A percentile compares a stretch with the other conserved stretches of the same genome.
Evolutionary conservation across 1,140 invertebrate species (phyloP).

Genomic region (Drosophila insularis): DNA sequence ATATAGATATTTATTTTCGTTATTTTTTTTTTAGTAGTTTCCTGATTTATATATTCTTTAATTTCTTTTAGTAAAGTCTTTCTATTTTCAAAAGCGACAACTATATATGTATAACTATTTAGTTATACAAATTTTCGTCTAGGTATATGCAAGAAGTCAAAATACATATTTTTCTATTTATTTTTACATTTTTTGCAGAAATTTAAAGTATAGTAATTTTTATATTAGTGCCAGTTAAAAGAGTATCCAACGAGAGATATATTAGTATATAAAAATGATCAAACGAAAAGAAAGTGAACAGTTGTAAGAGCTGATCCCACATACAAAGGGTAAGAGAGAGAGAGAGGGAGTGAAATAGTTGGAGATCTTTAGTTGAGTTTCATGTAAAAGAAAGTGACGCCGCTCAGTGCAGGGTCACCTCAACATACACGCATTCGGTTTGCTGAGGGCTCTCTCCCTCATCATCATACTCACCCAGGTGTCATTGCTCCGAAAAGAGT

Average conservation of each 20-base stretch:
- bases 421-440: not conserved
- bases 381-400: constrained; percentile 53
- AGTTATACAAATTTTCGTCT: no score
- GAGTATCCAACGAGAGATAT: constrained; percentile 13
- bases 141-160: no score
- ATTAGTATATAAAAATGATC: constrained; percentile 31
- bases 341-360: not conserved
- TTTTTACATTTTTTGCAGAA: no score
- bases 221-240: not conserved
- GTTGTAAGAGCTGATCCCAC: not conserved
- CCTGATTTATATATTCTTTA: no score
- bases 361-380: not conserved
- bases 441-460: not conserved
- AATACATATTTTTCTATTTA: no score
- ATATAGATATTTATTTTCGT: no score
- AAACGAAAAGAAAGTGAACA: constrained; percentile 68
- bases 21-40: no score
- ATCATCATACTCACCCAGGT: constrained; percentile 25
- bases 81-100: no score
- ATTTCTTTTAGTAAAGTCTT: no score
- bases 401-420: constrained; percentile 13
- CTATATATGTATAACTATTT: no score
- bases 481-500: constrained; percentile 73
- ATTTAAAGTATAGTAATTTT: not conserved
- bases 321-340: constrained; percentile 16